phyloP scores from a whole-genome alignment of 2,113 vertebrate species.

The Aegithalos caudatus region DNA sequence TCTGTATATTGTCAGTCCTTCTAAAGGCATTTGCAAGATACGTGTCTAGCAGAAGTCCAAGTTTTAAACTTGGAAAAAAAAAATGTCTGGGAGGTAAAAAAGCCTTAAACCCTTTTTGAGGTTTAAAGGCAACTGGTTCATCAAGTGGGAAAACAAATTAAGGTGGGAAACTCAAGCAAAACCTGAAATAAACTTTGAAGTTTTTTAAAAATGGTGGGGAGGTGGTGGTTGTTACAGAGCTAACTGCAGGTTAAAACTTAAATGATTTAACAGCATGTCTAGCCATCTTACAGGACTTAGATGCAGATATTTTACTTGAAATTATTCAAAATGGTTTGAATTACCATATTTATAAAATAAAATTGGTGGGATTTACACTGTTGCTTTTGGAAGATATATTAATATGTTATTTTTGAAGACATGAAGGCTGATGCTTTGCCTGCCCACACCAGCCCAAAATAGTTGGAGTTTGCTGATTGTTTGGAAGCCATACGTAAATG shows the following conservation, averaged over 20 bases:
- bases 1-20: not conserved
- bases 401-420: not conserved
- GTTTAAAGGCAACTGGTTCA: not conserved
- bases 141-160: not conserved
- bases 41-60: not conserved
- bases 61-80: not conserved
- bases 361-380: not conserved
- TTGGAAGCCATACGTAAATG: not conserved
- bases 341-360: not conserved
- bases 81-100: not conserved
- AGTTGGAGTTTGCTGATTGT: not conserved
- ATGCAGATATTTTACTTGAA: not conserved
- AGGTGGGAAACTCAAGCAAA: not conserved
- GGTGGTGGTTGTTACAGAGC: not conserved
- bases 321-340: not conserved
- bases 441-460: not conserved
- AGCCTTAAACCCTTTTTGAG: not conserved
- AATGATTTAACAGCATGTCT: not conserved
- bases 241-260: not conserved
- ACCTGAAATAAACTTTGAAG: not conserved
- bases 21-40: not conserved
- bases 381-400: not conserved
- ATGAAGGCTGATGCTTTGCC: not conserved
- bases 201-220: not conserved
- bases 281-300: not conserved